Percentiles rank a stretch among this genome's conserved stretches.
These are phyloP conservation scores for Cercopithecus mona DNA, from an alignment of 2,113 vertebrate genomes.

Conservation along the genomic window DNA sequence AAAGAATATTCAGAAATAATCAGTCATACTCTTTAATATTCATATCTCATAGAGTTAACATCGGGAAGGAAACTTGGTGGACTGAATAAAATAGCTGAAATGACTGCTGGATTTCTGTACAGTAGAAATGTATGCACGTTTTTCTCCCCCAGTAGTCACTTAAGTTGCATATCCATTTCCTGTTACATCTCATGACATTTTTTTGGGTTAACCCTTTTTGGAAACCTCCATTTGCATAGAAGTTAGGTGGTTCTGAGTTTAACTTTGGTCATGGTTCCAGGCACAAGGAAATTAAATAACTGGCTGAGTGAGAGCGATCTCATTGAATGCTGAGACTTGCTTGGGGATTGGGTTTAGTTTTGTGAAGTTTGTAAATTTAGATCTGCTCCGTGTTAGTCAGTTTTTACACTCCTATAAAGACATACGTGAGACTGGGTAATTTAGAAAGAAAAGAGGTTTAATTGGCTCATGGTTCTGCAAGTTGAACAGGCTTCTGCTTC, in stretches of 20 bases:
- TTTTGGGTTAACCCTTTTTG: neutral
- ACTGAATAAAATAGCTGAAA: neutral
- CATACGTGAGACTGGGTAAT: too few species aligned
- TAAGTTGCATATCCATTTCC: neutral
- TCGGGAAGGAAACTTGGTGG: neutral
- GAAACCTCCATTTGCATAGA: neutral
- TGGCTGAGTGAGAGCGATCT: neutral
- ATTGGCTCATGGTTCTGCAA: too few species aligned
- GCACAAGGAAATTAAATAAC: neutral
- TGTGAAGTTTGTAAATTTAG: neutral
- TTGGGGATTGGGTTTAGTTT: neutral
- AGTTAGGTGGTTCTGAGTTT: neutral
- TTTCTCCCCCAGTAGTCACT: accelerated
- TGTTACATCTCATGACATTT: neutral
- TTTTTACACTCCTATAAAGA: too few species aligned
- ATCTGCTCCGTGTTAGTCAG: neutral
- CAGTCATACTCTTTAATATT: neutral
- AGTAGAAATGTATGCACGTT: neutral
- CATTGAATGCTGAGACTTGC: neutral
- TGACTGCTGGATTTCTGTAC: neutral
- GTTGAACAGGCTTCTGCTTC: too few species aligned
- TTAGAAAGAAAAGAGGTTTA: too few species aligned
- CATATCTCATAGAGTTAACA: neutral
- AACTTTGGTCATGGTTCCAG: neutral
- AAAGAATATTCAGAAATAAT: neutral